Percentiles rank a stretch among this genome's conserved stretches.
Conservation (phyloP, 2,797 vertebrate genomes). For the Sardinella longiceps region DNA sequence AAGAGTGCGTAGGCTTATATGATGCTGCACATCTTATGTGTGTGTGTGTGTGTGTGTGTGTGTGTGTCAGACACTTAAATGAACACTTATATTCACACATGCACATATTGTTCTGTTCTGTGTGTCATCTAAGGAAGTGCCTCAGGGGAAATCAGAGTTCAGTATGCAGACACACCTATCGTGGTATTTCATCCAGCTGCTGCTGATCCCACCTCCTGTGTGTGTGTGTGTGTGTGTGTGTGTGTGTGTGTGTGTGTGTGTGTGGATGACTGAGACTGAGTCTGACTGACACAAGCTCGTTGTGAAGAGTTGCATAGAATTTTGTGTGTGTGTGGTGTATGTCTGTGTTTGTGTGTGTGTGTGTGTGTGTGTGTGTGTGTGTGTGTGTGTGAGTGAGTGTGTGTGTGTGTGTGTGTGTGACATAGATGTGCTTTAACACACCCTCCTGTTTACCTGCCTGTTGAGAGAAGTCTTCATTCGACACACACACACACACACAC, state of each 20-base stretch:
- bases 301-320: no score
- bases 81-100: not conserved
- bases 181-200: not conserved
- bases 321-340: not conserved
- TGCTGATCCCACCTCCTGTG: not conserved
- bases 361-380: not conserved
- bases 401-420: not conserved
- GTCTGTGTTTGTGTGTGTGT: constrained; percentile 1
- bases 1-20: not conserved
- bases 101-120: not conserved
- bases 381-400: not conserved
- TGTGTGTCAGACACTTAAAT: not conserved
- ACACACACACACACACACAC: not conserved
- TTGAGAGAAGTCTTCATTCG: not conserved
- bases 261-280: no score
- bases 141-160: not conserved
- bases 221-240: not conserved
- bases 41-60: not conserved
- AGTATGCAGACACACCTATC: not conserved
- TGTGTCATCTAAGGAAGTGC: constrained; percentile 7
- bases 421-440: not conserved
- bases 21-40: not conserved
- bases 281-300: no score
- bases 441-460: not conserved
- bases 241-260: not conserved